These are phyloP conservation scores for Naja naja DNA, from an alignment of 2,113 vertebrate species.

Conservation along the genomic window DNA sequence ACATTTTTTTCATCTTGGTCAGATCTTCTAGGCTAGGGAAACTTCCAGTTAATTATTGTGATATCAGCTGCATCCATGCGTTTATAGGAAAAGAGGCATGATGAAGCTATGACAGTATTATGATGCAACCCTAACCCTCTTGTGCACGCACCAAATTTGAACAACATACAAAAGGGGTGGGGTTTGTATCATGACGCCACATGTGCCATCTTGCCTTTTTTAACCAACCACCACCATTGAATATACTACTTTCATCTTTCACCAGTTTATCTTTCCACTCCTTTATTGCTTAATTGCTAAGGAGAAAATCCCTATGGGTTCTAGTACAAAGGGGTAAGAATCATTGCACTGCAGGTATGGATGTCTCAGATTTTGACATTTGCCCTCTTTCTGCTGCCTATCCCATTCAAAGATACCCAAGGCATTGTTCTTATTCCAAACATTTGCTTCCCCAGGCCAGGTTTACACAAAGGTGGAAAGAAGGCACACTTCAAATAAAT, in stretches of 20 bases:
- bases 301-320: neutral
- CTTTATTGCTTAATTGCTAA: neutral
- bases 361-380: neutral
- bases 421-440: neutral
- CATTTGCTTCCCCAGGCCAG: neutral
- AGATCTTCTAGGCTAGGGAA: neutral
- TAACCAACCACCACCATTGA: neutral
- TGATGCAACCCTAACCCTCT: neutral
- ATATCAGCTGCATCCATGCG: neutral
- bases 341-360: neutral
- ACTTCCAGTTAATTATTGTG: neutral
- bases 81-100: neutral
- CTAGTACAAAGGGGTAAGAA: neutral
- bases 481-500: neutral
- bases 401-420: neutral
- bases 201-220: neutral
- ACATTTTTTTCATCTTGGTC: neutral
- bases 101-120: neutral
- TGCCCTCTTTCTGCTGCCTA: neutral
- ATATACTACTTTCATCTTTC: neutral
- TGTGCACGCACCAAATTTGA: neutral
- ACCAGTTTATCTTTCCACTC: neutral
- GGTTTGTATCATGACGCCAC: neutral
- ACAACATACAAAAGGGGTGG: neutral
- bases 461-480: neutral